A percentile compares a stretch with the other conserved stretches of the same genome.
Evolutionary conservation across 1,140 invertebrate species (phyloP).

Genomic region (Pteromalus puparum): DNA sequence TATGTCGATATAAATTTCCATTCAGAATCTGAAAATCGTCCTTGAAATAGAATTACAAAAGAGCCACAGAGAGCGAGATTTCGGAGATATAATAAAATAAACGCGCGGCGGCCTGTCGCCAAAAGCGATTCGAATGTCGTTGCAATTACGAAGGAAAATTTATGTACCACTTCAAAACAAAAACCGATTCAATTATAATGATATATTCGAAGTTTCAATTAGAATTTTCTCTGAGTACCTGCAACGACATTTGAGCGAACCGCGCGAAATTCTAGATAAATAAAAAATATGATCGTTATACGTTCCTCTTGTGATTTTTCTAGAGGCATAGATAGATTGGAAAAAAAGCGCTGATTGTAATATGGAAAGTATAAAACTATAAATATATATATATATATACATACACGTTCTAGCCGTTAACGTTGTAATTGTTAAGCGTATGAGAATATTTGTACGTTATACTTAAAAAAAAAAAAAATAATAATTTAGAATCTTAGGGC

Average conservation of each 20-base stretch:
- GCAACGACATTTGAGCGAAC: conserved; percentile 21
- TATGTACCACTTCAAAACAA: not conserved
- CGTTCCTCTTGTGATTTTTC: conserved; percentile 50
- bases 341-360: conserved; percentile 29
- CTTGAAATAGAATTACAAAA: conserved; percentile 23
- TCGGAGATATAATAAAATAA: not conserved
- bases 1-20: conserved; percentile 32
- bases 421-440: conserved; percentile 53
- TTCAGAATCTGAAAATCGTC: conserved; percentile 24
- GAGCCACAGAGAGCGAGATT: conserved; percentile 15
- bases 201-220: conserved; percentile 32
- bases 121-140: not conserved
- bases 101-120: not conserved
- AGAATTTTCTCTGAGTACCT: conserved; percentile 25
- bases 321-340: conserved; percentile 43
- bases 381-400: conserved; percentile 52
- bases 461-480: conserved; percentile 30
- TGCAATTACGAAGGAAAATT: conserved; percentile 21
- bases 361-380: conserved; percentile 50
- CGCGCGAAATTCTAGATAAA: not conserved
- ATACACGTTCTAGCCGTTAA: conserved; percentile 52
- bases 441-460: conserved; percentile 59
- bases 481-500: conserved; percentile 54
- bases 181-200: not conserved
- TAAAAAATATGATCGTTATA: conserved; percentile 40